A percentile compares a stretch with the other conserved stretches of the same genome.
phyloP scores from a whole-genome alignment of 1,140 invertebrate species.

The Medauroidea extradentata region DNA sequence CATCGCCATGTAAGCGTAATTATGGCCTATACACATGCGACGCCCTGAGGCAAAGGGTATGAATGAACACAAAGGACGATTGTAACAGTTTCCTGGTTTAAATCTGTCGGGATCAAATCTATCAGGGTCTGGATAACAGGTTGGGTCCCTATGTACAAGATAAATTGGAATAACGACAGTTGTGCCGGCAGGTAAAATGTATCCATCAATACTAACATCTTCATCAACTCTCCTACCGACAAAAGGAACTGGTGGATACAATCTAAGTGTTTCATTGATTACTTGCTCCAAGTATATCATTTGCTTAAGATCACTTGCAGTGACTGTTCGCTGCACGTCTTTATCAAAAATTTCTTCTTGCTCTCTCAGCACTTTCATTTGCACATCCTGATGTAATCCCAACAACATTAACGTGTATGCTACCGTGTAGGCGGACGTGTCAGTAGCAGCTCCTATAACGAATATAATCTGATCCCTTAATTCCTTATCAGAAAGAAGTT shows the following conservation, averaged over 20 bases:
- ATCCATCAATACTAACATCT: neutral
- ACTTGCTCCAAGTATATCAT: slow-evolving; percentile 6
- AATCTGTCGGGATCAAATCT: slow-evolving; percentile 55
- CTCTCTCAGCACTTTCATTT: neutral
- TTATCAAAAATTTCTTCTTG: neutral
- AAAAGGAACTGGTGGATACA: slow-evolving; percentile 2
- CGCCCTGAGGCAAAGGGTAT: slow-evolving; percentile 35
- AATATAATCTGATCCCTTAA: neutral
- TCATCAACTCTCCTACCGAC: neutral
- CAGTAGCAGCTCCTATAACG: neutral
- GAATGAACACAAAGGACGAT: slow-evolving; percentile 40
- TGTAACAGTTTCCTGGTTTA: slow-evolving; percentile 32
- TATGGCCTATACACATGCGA: neutral
- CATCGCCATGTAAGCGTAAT: slow-evolving; percentile 3
- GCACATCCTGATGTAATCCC: slow-evolving; percentile 14
- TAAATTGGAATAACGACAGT: slow-evolving; percentile 37
- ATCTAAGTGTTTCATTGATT: slow-evolving; percentile 1
- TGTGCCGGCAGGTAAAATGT: slow-evolving; percentile 40
- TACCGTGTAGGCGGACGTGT: neutral
- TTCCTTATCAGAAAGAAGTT: no score
- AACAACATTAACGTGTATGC: neutral
- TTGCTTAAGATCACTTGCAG: neutral
- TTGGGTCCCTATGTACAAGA: slow-evolving; percentile 46
- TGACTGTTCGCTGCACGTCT: neutral
- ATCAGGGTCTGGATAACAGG: slow-evolving; percentile 51